Evolutionary conservation across 2,888 invertebrate species (phyloP), one percentile per base, ranked within the genome.

Genomic region (Caenorhabditis sinica): DNA sequence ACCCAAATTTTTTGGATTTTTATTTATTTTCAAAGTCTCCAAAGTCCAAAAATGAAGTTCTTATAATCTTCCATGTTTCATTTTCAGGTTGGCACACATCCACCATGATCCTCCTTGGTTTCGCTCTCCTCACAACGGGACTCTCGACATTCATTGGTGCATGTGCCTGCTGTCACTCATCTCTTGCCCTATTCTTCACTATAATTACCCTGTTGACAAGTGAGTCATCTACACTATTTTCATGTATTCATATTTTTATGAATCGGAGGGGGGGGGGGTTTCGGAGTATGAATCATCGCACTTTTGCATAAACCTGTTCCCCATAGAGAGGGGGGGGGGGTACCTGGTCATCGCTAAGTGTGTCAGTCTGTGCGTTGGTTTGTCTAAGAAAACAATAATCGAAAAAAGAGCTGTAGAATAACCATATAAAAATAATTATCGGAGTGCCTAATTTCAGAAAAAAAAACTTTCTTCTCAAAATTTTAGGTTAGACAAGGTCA

Each of bases 81-180:
- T n/a, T 33, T 89, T 51, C 72, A 90, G 90, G 90, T 20, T 92
- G 92, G 92, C 92, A 92, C 85, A 92, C 91, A 5, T 75, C 91
- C 1, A 92, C 92, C 0, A 74, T 92, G 77, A 91, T 92, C 56
- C 88, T 92, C 51, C 88, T 92, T 45, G 88, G 88, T 8, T 69
- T 92, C 68, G 91, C 90, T 2, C 81, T 92, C 15, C 79, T 92
- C 45, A 90, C 91, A 28, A 83, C 89, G 9, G 89, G 90, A 73
- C 74, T 91, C 25, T 90, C 91, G 15, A 87, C 89, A 2, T 90
- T 89, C 61, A 83, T 92, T 13, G 92, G 90, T 20, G 84, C 89
- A 23, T 92, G 92, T 61, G 88, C 90, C 13, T 92, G 92, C 73
- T 91, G 91, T 68, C 92, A 92, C 71, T 83, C 88, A 0, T 90